Evolutionary conservation across 2,888 invertebrate genomes (phyloP).

Genomic region (Phyto melanocephala): DNA sequence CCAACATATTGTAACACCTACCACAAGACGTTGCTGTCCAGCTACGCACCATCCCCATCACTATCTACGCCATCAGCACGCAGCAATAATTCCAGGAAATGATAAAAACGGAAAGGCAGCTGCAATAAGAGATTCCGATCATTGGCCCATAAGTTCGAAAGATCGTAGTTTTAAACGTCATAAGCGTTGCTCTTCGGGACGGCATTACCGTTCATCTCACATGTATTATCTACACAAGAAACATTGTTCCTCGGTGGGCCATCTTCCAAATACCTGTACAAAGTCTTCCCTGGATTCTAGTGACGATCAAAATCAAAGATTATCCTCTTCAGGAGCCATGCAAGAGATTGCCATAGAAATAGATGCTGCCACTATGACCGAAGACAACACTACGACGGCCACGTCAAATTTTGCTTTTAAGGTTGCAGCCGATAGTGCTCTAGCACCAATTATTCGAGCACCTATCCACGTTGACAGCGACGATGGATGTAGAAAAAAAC

Average conservation of each 20-base stretch:
- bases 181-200: slow-evolving; percentile 53
- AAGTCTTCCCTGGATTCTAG: slow-evolving; percentile 76
- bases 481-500: slow-evolving; percentile 38
- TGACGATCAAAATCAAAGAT: slow-evolving; percentile 67
- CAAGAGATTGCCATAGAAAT: slow-evolving; percentile 75
- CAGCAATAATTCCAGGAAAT: slow-evolving; percentile 3
- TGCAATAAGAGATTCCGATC: slow-evolving; percentile 40
- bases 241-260: slow-evolving; percentile 54
- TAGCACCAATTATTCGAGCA: slow-evolving; percentile 71
- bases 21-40: slow-evolving; percentile 42
- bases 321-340: slow-evolving; percentile 56
- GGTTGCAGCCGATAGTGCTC: slow-evolving; percentile 67
- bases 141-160: slow-evolving; percentile 34
- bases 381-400: slow-evolving; percentile 74
- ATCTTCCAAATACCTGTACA: slow-evolving; percentile 67
- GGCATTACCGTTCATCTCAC: slow-evolving; percentile 44
- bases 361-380: slow-evolving; percentile 76
- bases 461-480: slow-evolving; percentile 68
- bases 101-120: slow-evolving; percentile 3
- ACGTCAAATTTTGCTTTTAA: slow-evolving; percentile 75
- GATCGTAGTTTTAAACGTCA: slow-evolving; percentile 40
- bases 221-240: slow-evolving; percentile 55
- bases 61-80: slow-evolving; percentile 56
- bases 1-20: slow-evolving; percentile 36
- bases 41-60: slow-evolving; percentile 39